phyloP scores from a whole-genome alignment of 2,888 invertebrate genomes.

The Cosmia trapezina region DNA sequence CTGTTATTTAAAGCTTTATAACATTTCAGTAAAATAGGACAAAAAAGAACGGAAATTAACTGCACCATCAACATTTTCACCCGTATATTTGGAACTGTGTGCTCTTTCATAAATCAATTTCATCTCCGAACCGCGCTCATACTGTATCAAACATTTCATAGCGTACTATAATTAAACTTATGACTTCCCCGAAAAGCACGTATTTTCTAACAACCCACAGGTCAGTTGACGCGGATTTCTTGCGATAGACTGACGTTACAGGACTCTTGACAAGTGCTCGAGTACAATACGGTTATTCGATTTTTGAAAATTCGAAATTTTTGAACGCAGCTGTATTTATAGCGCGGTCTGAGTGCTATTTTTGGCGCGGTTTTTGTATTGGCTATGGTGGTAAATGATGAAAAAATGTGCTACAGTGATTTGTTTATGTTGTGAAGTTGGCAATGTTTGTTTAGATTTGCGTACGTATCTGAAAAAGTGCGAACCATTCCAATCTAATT shows the following conservation, averaged over 20 bases:
- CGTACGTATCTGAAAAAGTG: constrained; percentile 5
- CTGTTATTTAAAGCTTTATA: constrained; percentile 34
- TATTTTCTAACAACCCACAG: constrained; percentile 79
- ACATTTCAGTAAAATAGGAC: constrained; percentile 18
- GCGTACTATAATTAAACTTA: constrained; percentile 81
- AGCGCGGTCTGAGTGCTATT: constrained; percentile 34
- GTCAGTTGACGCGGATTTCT: constrained; percentile 81
- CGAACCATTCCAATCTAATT: neutral
- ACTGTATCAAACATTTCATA: constrained; percentile 72
- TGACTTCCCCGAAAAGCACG: constrained; percentile 82
- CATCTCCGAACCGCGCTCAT: constrained; percentile 65
- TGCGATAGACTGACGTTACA: constrained; percentile 80
- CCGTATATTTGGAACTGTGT: constrained; percentile 37
- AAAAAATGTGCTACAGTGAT: constrained; percentile 49
- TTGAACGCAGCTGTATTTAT: constrained; percentile 22
- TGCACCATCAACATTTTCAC: constrained; percentile 37
- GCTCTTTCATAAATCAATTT: constrained; percentile 54
- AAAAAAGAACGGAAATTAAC: constrained; percentile 38
- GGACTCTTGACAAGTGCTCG: constrained; percentile 83
- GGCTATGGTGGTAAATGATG: constrained; percentile 43
- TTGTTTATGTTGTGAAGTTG: constrained; percentile 49
- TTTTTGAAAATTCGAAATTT: constrained; percentile 45
- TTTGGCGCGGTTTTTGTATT: constrained; percentile 45
- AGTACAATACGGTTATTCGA: constrained; percentile 72
- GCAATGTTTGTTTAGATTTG: constrained; percentile 27